A percentile compares a stretch with the other conserved stretches of the same genome.
Evolutionary conservation across 2,888 invertebrate species (phyloP).

Genomic region (Alentia gelatinosa): DNA sequence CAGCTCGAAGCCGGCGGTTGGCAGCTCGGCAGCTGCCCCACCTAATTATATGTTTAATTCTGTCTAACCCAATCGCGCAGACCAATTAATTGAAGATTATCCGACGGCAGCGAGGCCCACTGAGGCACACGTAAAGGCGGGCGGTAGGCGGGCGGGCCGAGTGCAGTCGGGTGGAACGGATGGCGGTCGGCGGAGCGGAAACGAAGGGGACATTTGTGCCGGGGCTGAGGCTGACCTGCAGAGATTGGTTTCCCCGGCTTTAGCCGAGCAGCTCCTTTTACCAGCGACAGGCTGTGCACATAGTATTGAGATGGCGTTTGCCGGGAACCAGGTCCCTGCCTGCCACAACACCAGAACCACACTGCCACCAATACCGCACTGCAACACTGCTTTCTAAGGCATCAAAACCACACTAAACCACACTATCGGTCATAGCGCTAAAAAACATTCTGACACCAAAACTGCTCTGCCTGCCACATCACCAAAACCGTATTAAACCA

Average conservation of each 20-base stretch:
- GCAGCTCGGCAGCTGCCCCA: background rate
- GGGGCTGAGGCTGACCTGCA: background rate
- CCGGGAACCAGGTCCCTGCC: too few species aligned
- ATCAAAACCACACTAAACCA: too few species aligned
- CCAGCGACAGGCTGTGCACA: too few species aligned
- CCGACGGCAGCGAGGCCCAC: background rate
- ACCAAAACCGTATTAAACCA: too few species aligned
- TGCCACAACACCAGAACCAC: too few species aligned
- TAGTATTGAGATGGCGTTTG: too few species aligned
- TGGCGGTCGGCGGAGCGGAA: background rate
- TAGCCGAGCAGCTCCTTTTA: background rate
- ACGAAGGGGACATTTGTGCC: background rate
- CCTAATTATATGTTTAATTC: constrained; percentile 46
- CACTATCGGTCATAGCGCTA: too few species aligned
- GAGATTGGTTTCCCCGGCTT: constrained; percentile 22
- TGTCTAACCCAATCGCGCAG: background rate
- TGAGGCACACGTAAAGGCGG: background rate
- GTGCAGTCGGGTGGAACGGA: background rate
- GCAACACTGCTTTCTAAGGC: too few species aligned
- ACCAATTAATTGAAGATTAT: constrained; percentile 45
- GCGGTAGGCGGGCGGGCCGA: background rate
- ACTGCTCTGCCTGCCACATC: too few species aligned
- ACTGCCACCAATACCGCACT: too few species aligned
- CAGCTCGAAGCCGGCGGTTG: background rate
- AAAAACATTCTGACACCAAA: too few species aligned